Conservation (phyloP, 2,888 invertebrate species). For the Drosophila koepferae region DNA sequence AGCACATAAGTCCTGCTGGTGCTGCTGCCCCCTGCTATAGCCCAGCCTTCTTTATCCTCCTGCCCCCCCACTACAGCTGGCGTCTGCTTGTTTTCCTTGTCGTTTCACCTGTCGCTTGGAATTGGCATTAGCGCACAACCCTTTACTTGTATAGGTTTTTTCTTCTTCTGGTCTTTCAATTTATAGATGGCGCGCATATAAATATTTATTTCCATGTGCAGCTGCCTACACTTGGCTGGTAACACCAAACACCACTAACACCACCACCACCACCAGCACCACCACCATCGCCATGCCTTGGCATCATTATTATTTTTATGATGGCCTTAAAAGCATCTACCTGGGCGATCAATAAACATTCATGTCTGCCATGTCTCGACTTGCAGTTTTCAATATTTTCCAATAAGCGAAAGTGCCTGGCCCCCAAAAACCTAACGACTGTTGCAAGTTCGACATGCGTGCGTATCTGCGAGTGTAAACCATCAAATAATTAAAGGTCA, state of each 20-base stretch:
- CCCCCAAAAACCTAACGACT: conserved; percentile 22
- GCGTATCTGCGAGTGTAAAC: conserved; percentile 9
- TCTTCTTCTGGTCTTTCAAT: conserved; percentile 67
- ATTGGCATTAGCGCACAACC: conserved; percentile 60
- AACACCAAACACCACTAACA: conserved; percentile 17
- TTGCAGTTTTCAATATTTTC: conserved; percentile 60
- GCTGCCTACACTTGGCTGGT: conserved; percentile 53
- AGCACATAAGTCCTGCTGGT: conserved; percentile 80
- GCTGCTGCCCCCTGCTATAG: background rate
- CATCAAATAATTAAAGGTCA: conserved; percentile 75
- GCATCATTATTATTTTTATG: conserved; percentile 79
- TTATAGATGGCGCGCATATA: conserved; percentile 81
- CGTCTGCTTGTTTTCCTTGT: conserved; percentile 29
- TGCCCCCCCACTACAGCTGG: background rate
- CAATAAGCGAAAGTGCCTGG: conserved; percentile 78
- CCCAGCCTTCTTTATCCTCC: background rate
- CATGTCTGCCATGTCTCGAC: conserved; percentile 59
- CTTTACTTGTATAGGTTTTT: conserved; percentile 19
- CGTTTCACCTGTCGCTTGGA: conserved; percentile 63
- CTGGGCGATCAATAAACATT: conserved; percentile 76
- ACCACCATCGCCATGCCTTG: conserved; percentile 63
- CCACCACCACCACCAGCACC: conserved; percentile 18
- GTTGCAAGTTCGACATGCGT: conserved; percentile 2
- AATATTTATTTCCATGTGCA: conserved; percentile 79
- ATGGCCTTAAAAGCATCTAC: conserved; percentile 77